A percentile compares a stretch with the other conserved stretches of the same genome.
These are phyloP conservation scores for Myiothlypis coronata DNA, from an alignment of 2,797 vertebrate species.

Conservation along the genomic window DNA sequence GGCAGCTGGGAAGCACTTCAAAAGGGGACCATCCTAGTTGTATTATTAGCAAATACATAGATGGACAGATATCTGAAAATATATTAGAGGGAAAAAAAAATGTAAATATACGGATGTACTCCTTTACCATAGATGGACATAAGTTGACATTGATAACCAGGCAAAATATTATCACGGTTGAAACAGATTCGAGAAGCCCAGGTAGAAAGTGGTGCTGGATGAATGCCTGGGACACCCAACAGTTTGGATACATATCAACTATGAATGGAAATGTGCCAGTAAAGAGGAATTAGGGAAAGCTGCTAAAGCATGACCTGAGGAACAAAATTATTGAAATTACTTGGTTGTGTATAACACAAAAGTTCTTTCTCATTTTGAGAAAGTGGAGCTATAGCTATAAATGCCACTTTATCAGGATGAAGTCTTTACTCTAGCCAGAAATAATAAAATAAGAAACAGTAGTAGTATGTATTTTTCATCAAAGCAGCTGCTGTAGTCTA, in stretches of 20 bases:
- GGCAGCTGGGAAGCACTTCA: not conserved
- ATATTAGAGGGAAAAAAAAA: not conserved
- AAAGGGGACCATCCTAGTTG: not conserved
- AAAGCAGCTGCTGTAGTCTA: slow-evolving; percentile 17
- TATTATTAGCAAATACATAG: not conserved
- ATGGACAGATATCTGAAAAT: not conserved
- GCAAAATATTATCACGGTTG: not conserved
- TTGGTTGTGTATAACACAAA: not conserved
- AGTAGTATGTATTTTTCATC: not conserved
- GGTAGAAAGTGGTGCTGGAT: not conserved
- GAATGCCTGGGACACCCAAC: not conserved
- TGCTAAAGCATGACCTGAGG: not conserved
- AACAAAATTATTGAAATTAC: not conserved
- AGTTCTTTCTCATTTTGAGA: not conserved
- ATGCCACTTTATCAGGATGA: not conserved
- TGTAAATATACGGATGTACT: not conserved
- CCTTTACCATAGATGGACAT: not conserved
- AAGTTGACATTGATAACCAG: not conserved
- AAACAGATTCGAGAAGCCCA: not conserved
- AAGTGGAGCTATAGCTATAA: not conserved
- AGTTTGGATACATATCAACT: not conserved
- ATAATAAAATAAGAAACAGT: not conserved
- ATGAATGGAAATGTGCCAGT: not conserved
- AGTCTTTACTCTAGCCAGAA: not conserved
- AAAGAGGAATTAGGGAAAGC: not conserved